phyloP scores from a whole-genome alignment of 64 coral and sea anemone species.

The Porites lutea region DNA sequence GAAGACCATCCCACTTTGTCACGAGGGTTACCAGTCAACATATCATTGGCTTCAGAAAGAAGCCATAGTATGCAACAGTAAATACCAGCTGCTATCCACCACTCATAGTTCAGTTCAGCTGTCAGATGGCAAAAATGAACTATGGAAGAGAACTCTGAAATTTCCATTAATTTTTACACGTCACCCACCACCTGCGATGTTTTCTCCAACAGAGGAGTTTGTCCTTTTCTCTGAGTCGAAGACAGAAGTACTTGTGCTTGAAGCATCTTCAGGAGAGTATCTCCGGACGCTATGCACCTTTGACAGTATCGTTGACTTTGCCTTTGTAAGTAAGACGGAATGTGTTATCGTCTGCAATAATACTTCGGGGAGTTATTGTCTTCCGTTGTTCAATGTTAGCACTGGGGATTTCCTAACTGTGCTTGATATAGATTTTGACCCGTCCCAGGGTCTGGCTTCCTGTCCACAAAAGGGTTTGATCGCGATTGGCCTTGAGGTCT shows the following conservation, averaged over 20 bases:
- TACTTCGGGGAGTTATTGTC: too few relatives aligned
- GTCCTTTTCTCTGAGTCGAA: background rate
- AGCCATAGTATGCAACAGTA: constrained; percentile 16
- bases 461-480: background rate
- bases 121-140: background rate
- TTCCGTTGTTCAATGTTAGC: background rate
- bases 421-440: background rate
- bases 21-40: too few relatives aligned
- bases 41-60: background rate
- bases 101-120: background rate
- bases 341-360: background rate
- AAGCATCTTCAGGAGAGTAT: background rate
- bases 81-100: background rate
- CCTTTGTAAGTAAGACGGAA: background rate
- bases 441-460: background rate
- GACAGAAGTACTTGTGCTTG: background rate
- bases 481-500: background rate
- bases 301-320: too few relatives aligned
- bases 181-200: background rate
- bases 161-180: too few relatives aligned
- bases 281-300: background rate
- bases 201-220: constrained; percentile 17
- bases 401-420: background rate
- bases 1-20: background rate
- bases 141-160: background rate